Evolutionary conservation across 2,888 invertebrate species (phyloP).

Genomic region (Palloptera scutellata): DNA sequence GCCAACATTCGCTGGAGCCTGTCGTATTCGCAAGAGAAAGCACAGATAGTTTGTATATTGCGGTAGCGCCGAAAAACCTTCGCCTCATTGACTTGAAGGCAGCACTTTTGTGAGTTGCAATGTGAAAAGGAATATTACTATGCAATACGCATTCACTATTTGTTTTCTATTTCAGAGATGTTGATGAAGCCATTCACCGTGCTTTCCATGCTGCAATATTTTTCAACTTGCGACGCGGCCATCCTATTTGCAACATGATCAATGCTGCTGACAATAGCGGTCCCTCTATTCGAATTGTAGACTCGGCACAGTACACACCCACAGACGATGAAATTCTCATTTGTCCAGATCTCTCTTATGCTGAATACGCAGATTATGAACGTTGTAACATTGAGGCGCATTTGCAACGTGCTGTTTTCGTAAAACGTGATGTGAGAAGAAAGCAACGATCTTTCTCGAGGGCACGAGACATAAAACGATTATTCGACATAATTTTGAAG

Average conservation of each 20-base stretch:
- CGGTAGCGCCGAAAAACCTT: slow-evolving; percentile 39
- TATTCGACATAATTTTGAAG: slow-evolving; percentile 35
- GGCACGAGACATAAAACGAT: slow-evolving; percentile 13
- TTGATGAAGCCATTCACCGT: slow-evolving; percentile 34
- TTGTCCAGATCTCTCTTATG: slow-evolving; percentile 35
- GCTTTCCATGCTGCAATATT: slow-evolving; percentile 40
- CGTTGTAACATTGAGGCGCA: slow-evolving; percentile 41
- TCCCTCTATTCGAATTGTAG: slow-evolving; percentile 34
- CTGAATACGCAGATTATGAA: slow-evolving; percentile 27
- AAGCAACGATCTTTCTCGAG: neutral
- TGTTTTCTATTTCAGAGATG: slow-evolving; percentile 26
- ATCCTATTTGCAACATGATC: slow-evolving; percentile 34
- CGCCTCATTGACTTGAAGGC: slow-evolving; percentile 34
- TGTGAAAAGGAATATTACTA: no score
- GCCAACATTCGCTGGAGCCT: slow-evolving; percentile 32
- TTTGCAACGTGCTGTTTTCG: slow-evolving; percentile 39
- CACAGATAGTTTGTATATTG: slow-evolving; percentile 37
- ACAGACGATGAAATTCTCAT: slow-evolving; percentile 39
- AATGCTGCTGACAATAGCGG: slow-evolving; percentile 11
- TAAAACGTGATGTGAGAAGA: neutral
- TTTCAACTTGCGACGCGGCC: slow-evolving; percentile 42
- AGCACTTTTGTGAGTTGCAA: slow-evolving; percentile 37
- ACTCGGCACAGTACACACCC: slow-evolving; percentile 36
- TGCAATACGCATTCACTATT: no score
- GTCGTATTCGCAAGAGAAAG: slow-evolving; percentile 38